phyloP scores from a whole-genome alignment of 1,140 invertebrate species.

The Triops longicaudatus region DNA sequence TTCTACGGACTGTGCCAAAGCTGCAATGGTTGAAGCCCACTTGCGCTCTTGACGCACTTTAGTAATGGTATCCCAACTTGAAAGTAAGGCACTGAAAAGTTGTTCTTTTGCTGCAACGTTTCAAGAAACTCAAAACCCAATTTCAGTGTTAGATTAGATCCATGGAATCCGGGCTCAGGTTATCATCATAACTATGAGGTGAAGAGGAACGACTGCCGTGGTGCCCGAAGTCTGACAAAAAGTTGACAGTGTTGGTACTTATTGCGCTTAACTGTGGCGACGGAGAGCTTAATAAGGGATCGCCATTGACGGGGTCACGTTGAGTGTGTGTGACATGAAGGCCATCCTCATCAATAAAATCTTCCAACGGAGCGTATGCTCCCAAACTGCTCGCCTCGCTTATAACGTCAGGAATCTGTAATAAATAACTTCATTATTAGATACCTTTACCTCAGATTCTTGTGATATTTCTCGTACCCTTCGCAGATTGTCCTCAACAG shows the following conservation, averaged over 20 bases:
- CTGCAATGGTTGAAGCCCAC: not conserved
- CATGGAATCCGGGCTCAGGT: not conserved
- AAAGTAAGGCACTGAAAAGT: not conserved
- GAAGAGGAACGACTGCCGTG: conserved; percentile 4
- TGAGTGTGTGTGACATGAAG: not conserved
- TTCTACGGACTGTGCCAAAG: no score
- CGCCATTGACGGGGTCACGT: conserved; percentile 52
- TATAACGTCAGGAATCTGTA: conserved; percentile 49
- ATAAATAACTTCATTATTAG: not conserved
- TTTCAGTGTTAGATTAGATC: not conserved
- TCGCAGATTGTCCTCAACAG: not conserved
- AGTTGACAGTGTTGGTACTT: not conserved
- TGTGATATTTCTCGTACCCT: conserved; percentile 18
- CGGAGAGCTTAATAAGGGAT: conserved; percentile 56
- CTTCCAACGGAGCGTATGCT: conserved; percentile 58
- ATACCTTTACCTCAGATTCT: conserved; percentile 1
- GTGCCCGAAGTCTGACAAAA: not conserved
- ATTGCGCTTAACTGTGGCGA: not conserved
- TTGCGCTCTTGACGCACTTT: not conserved
- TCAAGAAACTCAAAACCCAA: not conserved
- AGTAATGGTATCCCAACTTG: not conserved
- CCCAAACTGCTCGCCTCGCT: conserved; percentile 47
- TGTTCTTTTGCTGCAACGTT: not conserved
- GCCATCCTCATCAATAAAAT: conserved; percentile 69
- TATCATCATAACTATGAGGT: not conserved